A percentile compares a stretch with the other conserved stretches of the same genome.
Evolutionary conservation across 2,797 vertebrate genomes (phyloP).

Genomic region (Gymnothorax reevesii): DNA sequence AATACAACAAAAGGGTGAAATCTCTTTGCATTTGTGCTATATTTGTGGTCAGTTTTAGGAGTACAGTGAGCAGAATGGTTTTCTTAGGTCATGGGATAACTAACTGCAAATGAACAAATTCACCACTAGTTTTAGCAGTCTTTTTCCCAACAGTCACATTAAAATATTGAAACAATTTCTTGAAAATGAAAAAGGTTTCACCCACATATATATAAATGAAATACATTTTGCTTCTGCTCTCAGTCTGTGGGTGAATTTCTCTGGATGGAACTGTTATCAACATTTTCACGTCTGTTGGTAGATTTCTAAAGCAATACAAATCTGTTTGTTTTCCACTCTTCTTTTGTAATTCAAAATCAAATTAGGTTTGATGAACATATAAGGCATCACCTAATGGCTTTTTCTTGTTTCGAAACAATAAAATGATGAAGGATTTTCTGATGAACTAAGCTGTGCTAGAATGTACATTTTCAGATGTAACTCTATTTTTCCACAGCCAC

Average conservation of each 20-base stretch:
- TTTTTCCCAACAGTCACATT: background rate
- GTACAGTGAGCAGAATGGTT: constrained; percentile 49
- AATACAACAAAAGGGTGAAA: background rate
- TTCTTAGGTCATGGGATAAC: constrained; percentile 82
- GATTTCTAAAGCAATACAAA: background rate
- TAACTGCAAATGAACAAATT: constrained; percentile 58
- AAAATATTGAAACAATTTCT: background rate
- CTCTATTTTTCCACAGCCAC: too few relatives aligned
- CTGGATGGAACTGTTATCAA: background rate
- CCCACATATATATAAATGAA: too few relatives aligned
- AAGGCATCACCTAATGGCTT: too few relatives aligned
- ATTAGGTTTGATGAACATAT: too few relatives aligned
- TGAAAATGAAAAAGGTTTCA: too few relatives aligned
- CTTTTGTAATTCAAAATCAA: too few relatives aligned
- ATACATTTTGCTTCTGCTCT: background rate
- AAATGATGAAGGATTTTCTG: too few relatives aligned
- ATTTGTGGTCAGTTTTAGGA: background rate
- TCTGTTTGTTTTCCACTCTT: too few relatives aligned
- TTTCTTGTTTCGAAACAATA: too few relatives aligned
- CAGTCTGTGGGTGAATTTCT: background rate
- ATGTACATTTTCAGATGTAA: too few relatives aligned
- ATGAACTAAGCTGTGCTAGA: too few relatives aligned
- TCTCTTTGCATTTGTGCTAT: background rate
- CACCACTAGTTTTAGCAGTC: background rate
- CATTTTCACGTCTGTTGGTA: background rate